Percentiles rank a stretch among this genome's conserved stretches.
Evolutionary conservation across 2,888 invertebrate genomes (phyloP).

Genomic region (Torymus aiolomorphi): DNA sequence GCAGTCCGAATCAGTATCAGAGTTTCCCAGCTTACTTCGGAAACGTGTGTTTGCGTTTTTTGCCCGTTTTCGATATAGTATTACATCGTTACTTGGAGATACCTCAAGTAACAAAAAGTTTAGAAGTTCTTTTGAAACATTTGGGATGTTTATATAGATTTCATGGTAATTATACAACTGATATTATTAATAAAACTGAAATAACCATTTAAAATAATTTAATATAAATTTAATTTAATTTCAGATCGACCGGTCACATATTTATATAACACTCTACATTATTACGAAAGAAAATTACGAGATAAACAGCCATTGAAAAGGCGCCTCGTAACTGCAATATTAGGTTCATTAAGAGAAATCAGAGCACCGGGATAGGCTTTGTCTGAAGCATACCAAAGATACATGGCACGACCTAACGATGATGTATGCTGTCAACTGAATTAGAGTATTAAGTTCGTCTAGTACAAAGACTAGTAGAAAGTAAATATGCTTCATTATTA

Average conservation of each 20-base stretch:
- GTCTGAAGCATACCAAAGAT: no score
- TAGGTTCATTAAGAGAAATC: no score
- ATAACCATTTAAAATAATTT: no score
- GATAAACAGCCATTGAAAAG: no score
- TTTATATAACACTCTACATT: slow-evolving; percentile 96
- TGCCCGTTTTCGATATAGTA: slow-evolving; percentile 96
- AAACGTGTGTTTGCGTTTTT: slow-evolving; percentile 95
- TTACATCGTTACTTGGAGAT: slow-evolving; percentile 95
- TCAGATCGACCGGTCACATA: slow-evolving; percentile 96
- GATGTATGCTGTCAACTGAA: no score
- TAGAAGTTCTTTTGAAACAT: slow-evolving; percentile 90
- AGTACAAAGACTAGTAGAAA: no score
- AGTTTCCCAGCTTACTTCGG: slow-evolving; percentile 93
- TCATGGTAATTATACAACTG: slow-evolving; percentile 70
- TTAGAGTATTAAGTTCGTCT: no score
- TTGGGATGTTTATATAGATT: slow-evolving; percentile 64
- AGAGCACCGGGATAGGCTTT: no score
- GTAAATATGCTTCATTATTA: no score
- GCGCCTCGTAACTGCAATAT: no score
- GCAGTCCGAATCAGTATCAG: slow-evolving; percentile 83
- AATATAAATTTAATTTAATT: slow-evolving; percentile 54
- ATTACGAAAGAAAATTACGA: slow-evolving; percentile 92
- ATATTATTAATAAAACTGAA: no score
- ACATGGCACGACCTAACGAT: no score
- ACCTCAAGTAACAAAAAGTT: slow-evolving; percentile 88